A percentile compares a stretch with the other conserved stretches of the same genome.
phyloP scores from a whole-genome alignment of 2,113 vertebrate species.

The Pteronura brasiliensis region DNA sequence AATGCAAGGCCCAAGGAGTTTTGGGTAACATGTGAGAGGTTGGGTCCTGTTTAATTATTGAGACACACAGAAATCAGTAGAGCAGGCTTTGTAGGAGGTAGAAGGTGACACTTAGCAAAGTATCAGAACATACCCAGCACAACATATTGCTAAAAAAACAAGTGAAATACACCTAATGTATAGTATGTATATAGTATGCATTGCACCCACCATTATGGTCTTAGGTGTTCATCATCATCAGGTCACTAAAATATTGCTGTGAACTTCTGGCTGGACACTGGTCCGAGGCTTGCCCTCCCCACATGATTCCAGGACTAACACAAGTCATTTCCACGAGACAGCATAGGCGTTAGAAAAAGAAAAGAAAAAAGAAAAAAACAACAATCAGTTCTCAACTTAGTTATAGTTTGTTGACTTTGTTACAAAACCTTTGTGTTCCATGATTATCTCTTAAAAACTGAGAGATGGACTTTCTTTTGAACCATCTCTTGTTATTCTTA shows the following conservation, averaged over 20 bases:
- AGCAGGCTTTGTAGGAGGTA: neutral
- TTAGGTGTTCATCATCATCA: too few species aligned
- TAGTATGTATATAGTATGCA: too few species aligned
- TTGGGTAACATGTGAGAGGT: neutral
- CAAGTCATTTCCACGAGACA: neutral
- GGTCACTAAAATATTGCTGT: neutral
- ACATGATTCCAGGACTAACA: neutral
- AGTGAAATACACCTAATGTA: neutral
- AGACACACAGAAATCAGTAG: neutral
- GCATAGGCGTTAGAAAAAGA: neutral
- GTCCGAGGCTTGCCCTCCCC: neutral
- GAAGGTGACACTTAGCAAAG: neutral
- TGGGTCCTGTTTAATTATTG: neutral
- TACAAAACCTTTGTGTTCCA: neutral
- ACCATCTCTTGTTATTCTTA: neutral
- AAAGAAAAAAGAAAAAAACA: neutral
- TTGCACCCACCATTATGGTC: neutral
- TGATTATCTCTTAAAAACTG: neutral
- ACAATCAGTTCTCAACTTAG: neutral
- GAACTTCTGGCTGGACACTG: neutral
- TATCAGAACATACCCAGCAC: neutral
- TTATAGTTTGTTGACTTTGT: neutral
- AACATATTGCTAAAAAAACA: neutral
- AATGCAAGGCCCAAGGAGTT: neutral
- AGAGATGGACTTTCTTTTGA: neutral